A percentile compares a stretch with the other conserved stretches of the same genome.
Conservation (phyloP, 2,113 vertebrate species). For the Aegithalos caudatus region DNA sequence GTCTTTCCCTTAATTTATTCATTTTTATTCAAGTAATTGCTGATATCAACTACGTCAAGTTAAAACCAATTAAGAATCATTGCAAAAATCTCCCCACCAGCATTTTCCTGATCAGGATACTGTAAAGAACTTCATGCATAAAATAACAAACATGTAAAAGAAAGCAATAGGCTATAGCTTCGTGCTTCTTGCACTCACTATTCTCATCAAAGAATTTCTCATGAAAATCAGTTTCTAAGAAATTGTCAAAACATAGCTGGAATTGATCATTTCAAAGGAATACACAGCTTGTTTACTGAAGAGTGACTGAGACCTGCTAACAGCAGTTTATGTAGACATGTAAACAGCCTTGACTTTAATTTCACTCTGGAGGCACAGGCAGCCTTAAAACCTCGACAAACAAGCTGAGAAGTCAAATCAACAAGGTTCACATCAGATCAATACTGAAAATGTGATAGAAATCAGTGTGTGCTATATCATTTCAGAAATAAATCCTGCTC, state of each 20-base stretch:
- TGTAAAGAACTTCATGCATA: not conserved
- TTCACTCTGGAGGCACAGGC: slow-evolving; percentile 7
- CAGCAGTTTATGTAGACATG: not conserved
- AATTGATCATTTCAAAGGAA: not conserved
- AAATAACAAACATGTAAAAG: not conserved
- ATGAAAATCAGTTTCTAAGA: not conserved
- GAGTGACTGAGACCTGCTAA: slow-evolving; percentile 20
- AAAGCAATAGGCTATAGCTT: not conserved
- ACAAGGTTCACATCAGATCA: slow-evolving; percentile 29
- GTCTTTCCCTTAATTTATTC: not conserved
- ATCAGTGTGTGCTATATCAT: not conserved
- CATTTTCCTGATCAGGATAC: not conserved
- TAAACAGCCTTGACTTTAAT: slow-evolving; percentile 31
- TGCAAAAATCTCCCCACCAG: not conserved
- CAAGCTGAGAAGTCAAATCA: not conserved
- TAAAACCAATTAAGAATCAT: not conserved
- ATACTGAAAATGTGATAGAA: slow-evolving; percentile 60
- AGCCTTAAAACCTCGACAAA: not conserved
- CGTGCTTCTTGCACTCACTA: not conserved
- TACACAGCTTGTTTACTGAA: not conserved
- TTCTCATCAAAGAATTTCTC: not conserved
- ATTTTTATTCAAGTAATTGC: not conserved
- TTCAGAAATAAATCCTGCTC: slow-evolving; percentile 24
- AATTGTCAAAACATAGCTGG: not conserved
- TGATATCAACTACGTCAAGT: not conserved